Percentiles rank a stretch among this genome's conserved stretches.
Evolutionary conservation across 1,140 invertebrate genomes (phyloP).

Genomic region (Diploscapter pachys): DNA sequence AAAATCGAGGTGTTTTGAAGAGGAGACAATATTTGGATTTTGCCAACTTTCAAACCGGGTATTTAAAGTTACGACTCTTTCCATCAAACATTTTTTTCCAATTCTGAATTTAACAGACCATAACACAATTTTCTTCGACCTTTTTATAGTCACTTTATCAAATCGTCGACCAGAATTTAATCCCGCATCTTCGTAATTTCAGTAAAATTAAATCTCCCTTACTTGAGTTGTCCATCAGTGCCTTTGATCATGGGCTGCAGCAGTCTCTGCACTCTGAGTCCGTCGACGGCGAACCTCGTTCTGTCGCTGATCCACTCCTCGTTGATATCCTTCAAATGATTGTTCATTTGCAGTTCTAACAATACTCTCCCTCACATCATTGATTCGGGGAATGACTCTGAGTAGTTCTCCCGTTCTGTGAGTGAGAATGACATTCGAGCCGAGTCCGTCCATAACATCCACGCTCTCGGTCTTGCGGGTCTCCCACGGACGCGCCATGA

Average conservation of each 20-base stretch:
- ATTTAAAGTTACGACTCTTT: too few relatives aligned
- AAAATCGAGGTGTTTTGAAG: not conserved
- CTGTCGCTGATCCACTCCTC: conserved; percentile 99
- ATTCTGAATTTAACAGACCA: too few relatives aligned
- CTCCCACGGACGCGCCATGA: conserved; percentile 65
- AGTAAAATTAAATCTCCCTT: not conserved
- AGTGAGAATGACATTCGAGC: conserved; percentile 93
- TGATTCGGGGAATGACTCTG: conserved; percentile 84
- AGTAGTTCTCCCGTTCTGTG: conserved; percentile 92
- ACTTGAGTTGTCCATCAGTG: conserved; percentile 62
- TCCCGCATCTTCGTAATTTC: too few relatives aligned
- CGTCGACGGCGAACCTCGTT: conserved; percentile 91
- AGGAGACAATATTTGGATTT: too few relatives aligned
- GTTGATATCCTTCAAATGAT: conserved; percentile 75
- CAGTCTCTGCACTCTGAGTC: conserved; percentile 87
- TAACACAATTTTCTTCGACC: too few relatives aligned
- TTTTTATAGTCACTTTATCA: too few relatives aligned
- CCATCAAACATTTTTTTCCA: too few relatives aligned
- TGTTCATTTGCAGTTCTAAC: too few relatives aligned
- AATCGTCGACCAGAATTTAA: too few relatives aligned
- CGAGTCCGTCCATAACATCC: conserved; percentile 93
- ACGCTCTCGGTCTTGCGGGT: conserved; percentile 79
- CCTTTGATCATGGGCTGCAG: conserved; percentile 84
- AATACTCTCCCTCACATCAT: conserved; percentile 71
- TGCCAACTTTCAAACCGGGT: too few relatives aligned